A percentile compares a stretch with the other conserved stretches of the same genome.
Evolutionary conservation across 2,113 vertebrate genomes (phyloP).

Genomic region (Catharus bicknelli): DNA sequence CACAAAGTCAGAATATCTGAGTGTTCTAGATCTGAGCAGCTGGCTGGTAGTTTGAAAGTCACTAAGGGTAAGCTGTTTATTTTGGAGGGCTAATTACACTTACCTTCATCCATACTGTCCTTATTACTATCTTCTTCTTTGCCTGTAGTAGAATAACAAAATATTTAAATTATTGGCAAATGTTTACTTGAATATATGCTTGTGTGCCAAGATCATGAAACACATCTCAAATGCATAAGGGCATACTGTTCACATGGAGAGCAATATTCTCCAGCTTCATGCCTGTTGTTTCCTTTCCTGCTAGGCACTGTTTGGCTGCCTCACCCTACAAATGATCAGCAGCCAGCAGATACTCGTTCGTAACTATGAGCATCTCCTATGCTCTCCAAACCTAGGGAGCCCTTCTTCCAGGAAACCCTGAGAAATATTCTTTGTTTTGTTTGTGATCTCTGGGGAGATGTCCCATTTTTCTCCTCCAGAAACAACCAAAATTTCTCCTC

Average conservation of each 20-base stretch:
- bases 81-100: neutral
- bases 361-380: neutral
- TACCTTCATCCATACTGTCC: conserved; percentile 69
- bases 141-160: conserved; percentile 24
- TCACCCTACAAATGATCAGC: neutral
- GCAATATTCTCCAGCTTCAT: neutral
- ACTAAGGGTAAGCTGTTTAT: neutral
- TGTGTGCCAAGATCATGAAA: neutral
- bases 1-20: neutral
- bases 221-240: neutral
- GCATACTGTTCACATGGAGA: neutral
- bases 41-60: neutral
- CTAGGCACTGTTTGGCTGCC: neutral
- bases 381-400: neutral
- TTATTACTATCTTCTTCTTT: neutral
- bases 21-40: neutral
- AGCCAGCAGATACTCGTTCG: neutral
- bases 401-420: neutral
- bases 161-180: neutral
- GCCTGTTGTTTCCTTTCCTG: neutral
- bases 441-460: neutral
- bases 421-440: neutral
- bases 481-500: neutral
- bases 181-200: neutral
- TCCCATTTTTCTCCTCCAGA: neutral